Percentiles rank a stretch among this genome's conserved stretches.
Evolutionary conservation across 2,888 invertebrate species (phyloP).

Genomic region (Himalopsyche anomala): DNA sequence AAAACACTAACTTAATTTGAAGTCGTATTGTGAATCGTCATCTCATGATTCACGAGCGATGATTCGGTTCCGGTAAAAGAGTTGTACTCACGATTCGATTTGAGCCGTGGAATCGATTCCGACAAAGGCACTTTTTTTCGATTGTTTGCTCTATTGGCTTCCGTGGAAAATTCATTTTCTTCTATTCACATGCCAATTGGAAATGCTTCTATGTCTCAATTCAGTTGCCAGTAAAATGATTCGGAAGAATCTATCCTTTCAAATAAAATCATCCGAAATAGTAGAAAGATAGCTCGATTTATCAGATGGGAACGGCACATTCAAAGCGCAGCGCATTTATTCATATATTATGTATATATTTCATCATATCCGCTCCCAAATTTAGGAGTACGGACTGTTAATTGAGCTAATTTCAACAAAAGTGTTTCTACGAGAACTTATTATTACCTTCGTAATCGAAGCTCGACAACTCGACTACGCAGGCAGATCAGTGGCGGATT

Average conservation of each 20-base stretch:
- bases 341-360: too few relatives aligned
- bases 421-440: too few relatives aligned
- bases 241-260: background rate
- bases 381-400: too few relatives aligned
- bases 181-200: conserved; percentile 39
- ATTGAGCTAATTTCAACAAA: too few relatives aligned
- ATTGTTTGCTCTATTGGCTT: conserved; percentile 32
- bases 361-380: too few relatives aligned
- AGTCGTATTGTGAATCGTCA: conserved; percentile 35
- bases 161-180: conserved; percentile 40
- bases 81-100: conserved; percentile 25
- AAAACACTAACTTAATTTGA: conserved; percentile 37
- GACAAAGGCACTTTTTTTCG: conserved; percentile 26
- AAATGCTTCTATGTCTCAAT: background rate
- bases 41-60: background rate
- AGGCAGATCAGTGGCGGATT: too few relatives aligned
- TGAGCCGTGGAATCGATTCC: conserved; percentile 17
- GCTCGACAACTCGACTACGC: too few relatives aligned
- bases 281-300: too few relatives aligned
- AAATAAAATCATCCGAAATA: background rate
- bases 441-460: too few relatives aligned
- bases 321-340: background rate
- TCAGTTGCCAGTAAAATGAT: background rate
- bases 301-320: too few relatives aligned
- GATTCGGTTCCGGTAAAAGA: conserved; percentile 3